Conservation (phyloP, 2,797 vertebrate species). For the Natrix natrix region DNA sequence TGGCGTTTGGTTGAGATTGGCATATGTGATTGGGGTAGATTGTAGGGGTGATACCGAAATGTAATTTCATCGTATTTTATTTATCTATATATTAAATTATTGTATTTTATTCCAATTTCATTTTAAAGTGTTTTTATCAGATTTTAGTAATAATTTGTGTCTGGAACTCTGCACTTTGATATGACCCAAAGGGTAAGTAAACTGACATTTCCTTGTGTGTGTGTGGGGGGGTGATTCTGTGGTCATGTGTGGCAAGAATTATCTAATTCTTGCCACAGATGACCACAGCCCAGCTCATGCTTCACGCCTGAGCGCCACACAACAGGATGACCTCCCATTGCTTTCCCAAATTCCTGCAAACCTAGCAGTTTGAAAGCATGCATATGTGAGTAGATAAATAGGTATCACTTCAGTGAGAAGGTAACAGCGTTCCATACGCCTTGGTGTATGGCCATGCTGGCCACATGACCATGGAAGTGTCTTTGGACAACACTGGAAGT, state of each 20-base stretch:
- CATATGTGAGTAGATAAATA: neutral
- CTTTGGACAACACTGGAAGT: neutral
- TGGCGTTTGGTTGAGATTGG: no score
- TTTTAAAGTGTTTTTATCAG: no score
- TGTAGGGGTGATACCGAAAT: no score
- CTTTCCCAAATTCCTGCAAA: neutral
- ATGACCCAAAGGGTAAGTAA: no score
- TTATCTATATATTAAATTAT: no score
- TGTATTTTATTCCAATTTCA: no score
- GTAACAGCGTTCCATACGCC: neutral
- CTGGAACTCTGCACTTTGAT: no score
- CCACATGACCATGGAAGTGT: neutral
- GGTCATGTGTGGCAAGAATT: neutral
- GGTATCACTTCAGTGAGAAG: neutral
- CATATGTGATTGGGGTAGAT: no score
- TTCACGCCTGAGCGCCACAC: neutral
- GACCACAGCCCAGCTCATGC: neutral
- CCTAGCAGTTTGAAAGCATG: neutral
- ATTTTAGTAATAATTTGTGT: no score
- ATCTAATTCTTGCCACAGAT: neutral
- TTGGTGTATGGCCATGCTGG: neutral
- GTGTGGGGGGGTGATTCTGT: neutral
- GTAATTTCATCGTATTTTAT: no score
- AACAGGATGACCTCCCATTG: neutral
- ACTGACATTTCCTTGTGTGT: no score